These are phyloP conservation scores for Bergia puertoricense DNA, from an alignment of 92 coral and sea anemone genomes.

Conservation along the genomic window DNA sequence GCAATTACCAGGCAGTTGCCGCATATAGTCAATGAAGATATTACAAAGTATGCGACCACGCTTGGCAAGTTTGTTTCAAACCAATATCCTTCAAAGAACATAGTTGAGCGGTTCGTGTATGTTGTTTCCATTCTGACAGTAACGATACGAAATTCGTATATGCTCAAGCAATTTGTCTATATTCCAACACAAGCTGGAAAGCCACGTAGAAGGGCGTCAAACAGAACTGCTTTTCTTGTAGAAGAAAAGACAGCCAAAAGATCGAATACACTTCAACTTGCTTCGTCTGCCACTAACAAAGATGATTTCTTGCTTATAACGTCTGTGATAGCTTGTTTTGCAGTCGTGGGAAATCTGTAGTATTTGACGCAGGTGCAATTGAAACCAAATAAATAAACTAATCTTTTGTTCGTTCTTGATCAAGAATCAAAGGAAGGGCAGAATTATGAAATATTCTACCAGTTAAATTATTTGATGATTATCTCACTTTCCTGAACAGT, in stretches of 20 bases:
- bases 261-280: background rate
- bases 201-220: background rate
- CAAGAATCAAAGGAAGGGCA: background rate
- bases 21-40: slow-evolving; percentile 57
- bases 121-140: slow-evolving; percentile 6
- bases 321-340: background rate
- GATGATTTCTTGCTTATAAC: background rate
- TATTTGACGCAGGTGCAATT: slow-evolving; percentile 1
- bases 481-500: background rate
- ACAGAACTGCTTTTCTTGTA: background rate
- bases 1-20: slow-evolving; percentile 62
- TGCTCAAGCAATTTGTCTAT: background rate
- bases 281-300: too few relatives aligned
- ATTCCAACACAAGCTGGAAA: background rate
- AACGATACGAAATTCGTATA: too few relatives aligned
- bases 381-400: background rate
- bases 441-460: background rate
- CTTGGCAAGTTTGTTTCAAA: slow-evolving; percentile 57
- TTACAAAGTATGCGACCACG: slow-evolving; percentile 48
- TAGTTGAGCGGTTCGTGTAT: slow-evolving; percentile 25
- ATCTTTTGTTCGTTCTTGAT: background rate
- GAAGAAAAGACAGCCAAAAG: background rate
- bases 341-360: background rate
- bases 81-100: slow-evolving; percentile 81
- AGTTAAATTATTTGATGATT: background rate